Conservation (phyloP, 2,113 vertebrate genomes). For the Motacilla alba region DNA sequence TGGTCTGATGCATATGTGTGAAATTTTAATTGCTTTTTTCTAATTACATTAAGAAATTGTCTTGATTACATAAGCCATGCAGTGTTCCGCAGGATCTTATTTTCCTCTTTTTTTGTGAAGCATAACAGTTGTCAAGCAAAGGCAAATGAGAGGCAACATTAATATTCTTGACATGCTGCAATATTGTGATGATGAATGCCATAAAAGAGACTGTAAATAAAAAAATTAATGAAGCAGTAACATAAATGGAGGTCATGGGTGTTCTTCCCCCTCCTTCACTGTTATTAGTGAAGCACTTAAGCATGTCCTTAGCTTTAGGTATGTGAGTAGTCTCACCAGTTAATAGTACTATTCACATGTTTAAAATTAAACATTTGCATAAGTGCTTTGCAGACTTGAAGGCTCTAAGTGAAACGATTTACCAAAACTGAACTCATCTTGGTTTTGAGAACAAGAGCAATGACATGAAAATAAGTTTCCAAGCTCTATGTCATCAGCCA, state of each 20-base stretch:
- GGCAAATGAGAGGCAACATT: constrained; percentile 33
- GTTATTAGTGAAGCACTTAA: constrained; percentile 47
- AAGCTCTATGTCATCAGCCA: neutral
- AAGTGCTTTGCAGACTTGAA: constrained; percentile 18
- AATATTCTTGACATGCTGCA: constrained; percentile 29
- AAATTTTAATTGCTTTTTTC: neutral
- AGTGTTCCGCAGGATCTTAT: neutral
- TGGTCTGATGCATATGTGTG: neutral
- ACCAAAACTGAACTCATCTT: neutral
- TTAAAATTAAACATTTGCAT: constrained; percentile 52
- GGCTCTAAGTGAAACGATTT: neutral
- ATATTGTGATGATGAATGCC: constrained; percentile 9
- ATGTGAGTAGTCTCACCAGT: neutral
- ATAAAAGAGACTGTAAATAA: constrained; percentile 42
- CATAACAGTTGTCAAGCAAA: constrained; percentile 3
- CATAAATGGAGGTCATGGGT: constrained; percentile 49
- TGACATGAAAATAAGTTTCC: neutral
- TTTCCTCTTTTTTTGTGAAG: neutral
- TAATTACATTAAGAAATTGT: neutral
- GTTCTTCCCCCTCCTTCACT: constrained; percentile 12
- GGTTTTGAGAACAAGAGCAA: neutral
- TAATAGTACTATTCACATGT: constrained; percentile 17
- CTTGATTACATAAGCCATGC: neutral
- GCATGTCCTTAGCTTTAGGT: constrained; percentile 26
- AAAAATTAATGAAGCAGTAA: constrained; percentile 37